Conservation (phyloP, 2,888 invertebrate genomes). For the Cetonia aurata region DNA sequence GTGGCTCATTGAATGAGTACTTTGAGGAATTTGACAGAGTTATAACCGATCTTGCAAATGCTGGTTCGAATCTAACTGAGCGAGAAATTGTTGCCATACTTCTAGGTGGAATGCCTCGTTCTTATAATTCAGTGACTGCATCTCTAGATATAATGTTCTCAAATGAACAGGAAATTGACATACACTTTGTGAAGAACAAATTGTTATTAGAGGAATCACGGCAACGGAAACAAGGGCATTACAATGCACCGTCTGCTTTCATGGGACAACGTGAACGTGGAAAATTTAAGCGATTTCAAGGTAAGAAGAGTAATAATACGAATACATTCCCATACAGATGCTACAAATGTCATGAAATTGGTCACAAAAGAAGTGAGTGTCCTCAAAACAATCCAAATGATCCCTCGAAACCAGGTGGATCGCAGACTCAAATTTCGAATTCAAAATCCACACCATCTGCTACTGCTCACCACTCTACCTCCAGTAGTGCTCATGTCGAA, state of each 20-base stretch:
- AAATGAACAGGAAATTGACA: not conserved
- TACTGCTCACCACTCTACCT: too few species aligned
- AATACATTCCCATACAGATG: slow-evolving; percentile 6
- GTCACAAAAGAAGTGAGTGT: not conserved
- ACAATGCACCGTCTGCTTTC: slow-evolving; percentile 1
- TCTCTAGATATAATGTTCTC: slow-evolving; percentile 2
- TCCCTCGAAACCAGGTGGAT: too few species aligned
- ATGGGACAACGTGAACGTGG: slow-evolving; percentile 10
- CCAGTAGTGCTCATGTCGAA: too few species aligned
- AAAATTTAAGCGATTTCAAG: slow-evolving; percentile 1
- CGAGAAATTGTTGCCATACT: slow-evolving; percentile 8
- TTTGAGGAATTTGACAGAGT: slow-evolving; percentile 17
- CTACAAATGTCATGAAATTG: slow-evolving; percentile 8
- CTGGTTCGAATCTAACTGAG: slow-evolving; percentile 7
- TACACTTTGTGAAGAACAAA: slow-evolving; percentile 13
- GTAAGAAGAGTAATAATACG: not conserved
- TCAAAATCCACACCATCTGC: too few species aligned
- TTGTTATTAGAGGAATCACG: slow-evolving; percentile 7
- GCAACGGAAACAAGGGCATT: slow-evolving; percentile 1
- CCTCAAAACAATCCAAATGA: too few species aligned
- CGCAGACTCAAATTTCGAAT: too few species aligned
- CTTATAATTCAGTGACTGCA: slow-evolving; percentile 8
- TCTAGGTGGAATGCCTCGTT: slow-evolving; percentile 10
- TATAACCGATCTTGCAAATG: slow-evolving; percentile 10
- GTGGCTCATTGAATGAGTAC: not conserved